Conservation (phyloP, 1,140 invertebrate genomes). For the Drosophila repleta region DNA sequence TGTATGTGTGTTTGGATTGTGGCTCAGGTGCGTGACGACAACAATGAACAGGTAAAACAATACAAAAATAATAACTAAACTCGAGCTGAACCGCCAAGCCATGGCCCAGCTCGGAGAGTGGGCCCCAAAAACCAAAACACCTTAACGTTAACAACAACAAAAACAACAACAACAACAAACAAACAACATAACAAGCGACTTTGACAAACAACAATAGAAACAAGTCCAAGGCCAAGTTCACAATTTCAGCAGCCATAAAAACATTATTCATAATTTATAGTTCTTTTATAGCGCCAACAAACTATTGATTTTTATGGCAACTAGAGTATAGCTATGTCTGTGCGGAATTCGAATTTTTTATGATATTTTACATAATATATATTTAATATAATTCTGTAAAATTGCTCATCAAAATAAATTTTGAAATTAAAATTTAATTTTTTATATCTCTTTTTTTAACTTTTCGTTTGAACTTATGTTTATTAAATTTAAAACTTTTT, state of each 20-base stretch:
- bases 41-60: conserved; percentile 23
- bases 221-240: conserved; percentile 46
- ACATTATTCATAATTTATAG: conserved; percentile 1
- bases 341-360: too few relatives aligned
- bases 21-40: conserved; percentile 37
- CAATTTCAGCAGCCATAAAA: not conserved
- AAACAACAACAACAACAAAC: conserved; percentile 18
- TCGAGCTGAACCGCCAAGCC: conserved; percentile 1
- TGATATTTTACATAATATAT: too few relatives aligned
- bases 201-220: conserved; percentile 17
- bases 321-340: too few relatives aligned
- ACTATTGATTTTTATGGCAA: not conserved
- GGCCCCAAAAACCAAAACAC: conserved; percentile 37
- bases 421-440: too few relatives aligned
- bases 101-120: conserved; percentile 4
- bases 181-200: conserved; percentile 14
- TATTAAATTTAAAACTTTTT: too few relatives aligned
- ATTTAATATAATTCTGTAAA: too few relatives aligned
- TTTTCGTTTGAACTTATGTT: too few relatives aligned
- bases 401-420: too few relatives aligned
- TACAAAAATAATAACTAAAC: conserved; percentile 20
- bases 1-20: conserved; percentile 16
- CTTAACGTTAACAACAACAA: conserved; percentile 30
- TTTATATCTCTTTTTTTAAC: too few relatives aligned
- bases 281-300: not conserved